Percentiles rank a stretch among this genome's conserved stretches.
These are phyloP conservation scores for Euschistus heros DNA, from an alignment of 1,140 invertebrate genomes.

Conservation along the genomic window DNA sequence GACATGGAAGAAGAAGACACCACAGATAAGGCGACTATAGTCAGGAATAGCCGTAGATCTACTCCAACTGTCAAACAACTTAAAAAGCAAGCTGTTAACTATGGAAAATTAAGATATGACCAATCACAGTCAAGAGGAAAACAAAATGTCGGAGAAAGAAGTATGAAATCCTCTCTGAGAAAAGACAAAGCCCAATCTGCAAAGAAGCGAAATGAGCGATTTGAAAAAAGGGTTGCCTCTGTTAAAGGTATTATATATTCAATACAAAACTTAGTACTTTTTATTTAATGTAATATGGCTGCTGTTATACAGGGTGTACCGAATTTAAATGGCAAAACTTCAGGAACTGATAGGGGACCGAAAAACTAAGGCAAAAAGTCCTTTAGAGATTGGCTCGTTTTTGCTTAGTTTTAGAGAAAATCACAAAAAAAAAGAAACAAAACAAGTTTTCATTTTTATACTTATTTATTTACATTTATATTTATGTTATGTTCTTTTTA, in stretches of 20 bases:
- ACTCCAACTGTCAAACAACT: conserved; percentile 10
- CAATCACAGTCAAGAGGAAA: conserved; percentile 4
- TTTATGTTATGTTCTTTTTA: too few relatives aligned
- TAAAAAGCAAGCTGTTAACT: conserved; percentile 6
- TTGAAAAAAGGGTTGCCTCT: conserved; percentile 13
- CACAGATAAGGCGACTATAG: conserved; percentile 17
- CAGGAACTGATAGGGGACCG: too few relatives aligned
- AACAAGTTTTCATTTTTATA: too few relatives aligned
- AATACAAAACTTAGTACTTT: too few relatives aligned
- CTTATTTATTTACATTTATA: too few relatives aligned
- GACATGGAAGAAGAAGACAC: conserved; percentile 21
- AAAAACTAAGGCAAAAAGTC: too few relatives aligned
- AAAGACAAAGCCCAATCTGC: conserved; percentile 14
- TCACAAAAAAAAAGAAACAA: too few relatives aligned
- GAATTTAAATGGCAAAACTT: too few relatives aligned
- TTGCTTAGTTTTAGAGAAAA: too few relatives aligned
- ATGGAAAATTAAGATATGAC: conserved; percentile 19
- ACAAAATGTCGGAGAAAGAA: conserved; percentile 12
- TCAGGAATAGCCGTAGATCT: conserved; percentile 10
- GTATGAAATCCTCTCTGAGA: conserved; percentile 1
- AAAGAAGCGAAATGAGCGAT: conserved; percentile 18
- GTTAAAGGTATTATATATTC: conserved; percentile 17
- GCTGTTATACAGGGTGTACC: too few relatives aligned
- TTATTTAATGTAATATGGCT: too few relatives aligned
- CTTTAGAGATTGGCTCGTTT: too few relatives aligned